Evolutionary conservation across 30 jellyfish, hydroid and myxozoan genomes (phyloP).

Genomic region (Calvadosia cruxmelitensis): DNA sequence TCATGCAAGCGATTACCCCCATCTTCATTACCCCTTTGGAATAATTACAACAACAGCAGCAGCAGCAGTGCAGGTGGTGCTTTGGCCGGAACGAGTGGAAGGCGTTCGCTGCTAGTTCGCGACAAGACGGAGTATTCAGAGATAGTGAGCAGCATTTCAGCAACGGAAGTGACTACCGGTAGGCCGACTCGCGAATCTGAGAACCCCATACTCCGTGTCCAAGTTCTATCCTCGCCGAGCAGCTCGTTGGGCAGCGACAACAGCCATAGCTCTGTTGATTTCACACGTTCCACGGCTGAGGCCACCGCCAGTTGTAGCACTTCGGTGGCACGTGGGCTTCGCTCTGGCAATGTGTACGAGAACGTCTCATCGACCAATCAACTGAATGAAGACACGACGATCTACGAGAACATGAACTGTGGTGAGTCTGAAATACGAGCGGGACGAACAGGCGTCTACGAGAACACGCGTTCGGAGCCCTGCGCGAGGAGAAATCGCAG

Average conservation of each 20-base stretch:
- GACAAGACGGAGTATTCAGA: conserved; percentile 71
- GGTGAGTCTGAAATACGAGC: background rate
- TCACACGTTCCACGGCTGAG: background rate
- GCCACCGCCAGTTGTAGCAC: background rate
- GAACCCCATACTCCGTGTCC: conserved; percentile 69
- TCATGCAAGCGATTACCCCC: too few relatives aligned
- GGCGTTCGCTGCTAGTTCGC: too few relatives aligned
- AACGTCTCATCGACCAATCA: conserved; percentile 12
- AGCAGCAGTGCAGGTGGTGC: too few relatives aligned
- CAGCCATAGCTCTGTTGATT: conserved; percentile 23
- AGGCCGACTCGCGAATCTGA: conserved; percentile 84
- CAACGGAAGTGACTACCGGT: conserved; percentile 41
- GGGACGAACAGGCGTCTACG: conserved; percentile 13
- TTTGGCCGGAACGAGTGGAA: too few relatives aligned
- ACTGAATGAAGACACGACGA: background rate
- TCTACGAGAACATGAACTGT: conserved; percentile 46
- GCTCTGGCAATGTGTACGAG: conserved; percentile 25
- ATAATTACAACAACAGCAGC: too few relatives aligned
- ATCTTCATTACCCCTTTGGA: too few relatives aligned
- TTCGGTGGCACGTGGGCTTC: conserved; percentile 10
- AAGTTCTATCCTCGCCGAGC: conserved; percentile 43
- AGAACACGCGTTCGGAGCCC: conserved; percentile 26
- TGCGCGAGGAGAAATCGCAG: conserved; percentile 32
- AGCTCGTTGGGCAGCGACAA: conserved; percentile 34
- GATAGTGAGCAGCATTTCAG: conserved; percentile 40